A percentile compares a stretch with the other conserved stretches of the same genome.
Evolutionary conservation across 1,140 invertebrate genomes (phyloP).

Genomic region (Papilio dardanus): DNA sequence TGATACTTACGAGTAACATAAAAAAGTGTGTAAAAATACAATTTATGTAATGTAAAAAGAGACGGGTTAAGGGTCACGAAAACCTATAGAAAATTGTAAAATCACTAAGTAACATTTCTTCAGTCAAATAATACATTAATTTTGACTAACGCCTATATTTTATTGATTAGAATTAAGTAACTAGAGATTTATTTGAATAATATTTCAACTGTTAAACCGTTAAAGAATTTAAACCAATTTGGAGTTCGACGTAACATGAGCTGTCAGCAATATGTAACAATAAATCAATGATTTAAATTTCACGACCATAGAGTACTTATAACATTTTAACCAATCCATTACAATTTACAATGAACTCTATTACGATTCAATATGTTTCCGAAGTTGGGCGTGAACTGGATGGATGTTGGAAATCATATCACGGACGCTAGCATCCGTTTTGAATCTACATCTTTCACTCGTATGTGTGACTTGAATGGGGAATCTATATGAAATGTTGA

Average conservation of each 20-base stretch:
- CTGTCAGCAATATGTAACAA: not conserved
- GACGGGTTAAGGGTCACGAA: too few relatives aligned
- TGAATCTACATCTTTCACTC: constrained; percentile 60
- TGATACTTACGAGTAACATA: too few relatives aligned
- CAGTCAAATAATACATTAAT: too few relatives aligned
- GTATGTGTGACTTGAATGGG: constrained; percentile 52
- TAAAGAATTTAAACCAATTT: too few relatives aligned
- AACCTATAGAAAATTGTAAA: too few relatives aligned
- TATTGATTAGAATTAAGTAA: not conserved
- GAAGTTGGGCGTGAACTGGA: constrained; percentile 31
- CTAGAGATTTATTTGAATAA: not conserved
- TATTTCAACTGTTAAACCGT: not conserved
- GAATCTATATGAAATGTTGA: constrained; percentile 59
- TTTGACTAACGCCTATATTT: too few relatives aligned
- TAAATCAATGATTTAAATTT: constrained; percentile 20
- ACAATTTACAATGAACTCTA: constrained; percentile 26
- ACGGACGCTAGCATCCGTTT: constrained; percentile 55
- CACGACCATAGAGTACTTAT: constrained; percentile 14
- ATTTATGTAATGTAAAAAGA: too few relatives aligned
- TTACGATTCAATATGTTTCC: constrained; percentile 28
- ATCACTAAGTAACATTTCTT: too few relatives aligned
- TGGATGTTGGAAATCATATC: constrained; percentile 47
- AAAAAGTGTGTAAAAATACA: too few relatives aligned
- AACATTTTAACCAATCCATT: constrained; percentile 27
- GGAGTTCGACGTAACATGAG: not conserved